Evolutionary conservation across 1,140 invertebrate species (phyloP).

Genomic region (Contarinia nasturtii): DNA sequence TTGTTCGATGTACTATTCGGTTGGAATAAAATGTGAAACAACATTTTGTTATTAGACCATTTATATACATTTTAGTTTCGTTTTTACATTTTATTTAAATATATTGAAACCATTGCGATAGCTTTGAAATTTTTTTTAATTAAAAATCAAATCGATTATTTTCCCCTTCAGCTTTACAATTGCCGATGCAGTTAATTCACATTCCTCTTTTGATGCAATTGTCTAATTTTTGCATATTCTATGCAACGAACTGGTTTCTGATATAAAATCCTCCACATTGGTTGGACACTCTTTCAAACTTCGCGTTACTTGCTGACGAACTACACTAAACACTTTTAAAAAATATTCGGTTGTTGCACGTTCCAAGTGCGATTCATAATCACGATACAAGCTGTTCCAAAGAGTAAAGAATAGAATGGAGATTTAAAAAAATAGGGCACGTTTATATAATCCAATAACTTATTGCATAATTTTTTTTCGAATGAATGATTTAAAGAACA

Average conservation of each 20-base stretch:
- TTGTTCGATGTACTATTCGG: too few species aligned
- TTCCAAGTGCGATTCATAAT: slow-evolving; percentile 94
- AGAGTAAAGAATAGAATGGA: too few species aligned
- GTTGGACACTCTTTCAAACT: slow-evolving; percentile 51
- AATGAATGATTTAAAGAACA: slow-evolving; percentile 94
- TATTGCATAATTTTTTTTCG: slow-evolving; percentile 89
- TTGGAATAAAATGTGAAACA: too few species aligned
- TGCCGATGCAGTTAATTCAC: slow-evolving; percentile 75
- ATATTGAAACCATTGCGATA: too few species aligned
- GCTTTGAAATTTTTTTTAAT: too few species aligned
- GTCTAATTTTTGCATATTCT: slow-evolving; percentile 84
- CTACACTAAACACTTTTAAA: slow-evolving; percentile 83
- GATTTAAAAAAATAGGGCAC: too few species aligned
- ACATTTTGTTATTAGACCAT: too few species aligned
- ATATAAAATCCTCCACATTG: slow-evolving; percentile 59
- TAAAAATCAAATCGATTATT: slow-evolving; percentile 77
- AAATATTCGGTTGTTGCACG: slow-evolving; percentile 88
- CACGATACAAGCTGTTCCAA: slow-evolving; percentile 81
- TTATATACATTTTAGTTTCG: too few species aligned
- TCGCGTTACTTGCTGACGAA: slow-evolving; percentile 77
- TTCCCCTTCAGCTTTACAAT: slow-evolving; percentile 79
- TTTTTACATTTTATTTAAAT: too few species aligned
- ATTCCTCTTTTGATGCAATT: slow-evolving; percentile 72
- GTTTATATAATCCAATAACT: too few species aligned
- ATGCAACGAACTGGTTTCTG: slow-evolving; percentile 56